Evolutionary conservation across 2,797 vertebrate species (phyloP).

Genomic region (Betta splendens): DNA sequence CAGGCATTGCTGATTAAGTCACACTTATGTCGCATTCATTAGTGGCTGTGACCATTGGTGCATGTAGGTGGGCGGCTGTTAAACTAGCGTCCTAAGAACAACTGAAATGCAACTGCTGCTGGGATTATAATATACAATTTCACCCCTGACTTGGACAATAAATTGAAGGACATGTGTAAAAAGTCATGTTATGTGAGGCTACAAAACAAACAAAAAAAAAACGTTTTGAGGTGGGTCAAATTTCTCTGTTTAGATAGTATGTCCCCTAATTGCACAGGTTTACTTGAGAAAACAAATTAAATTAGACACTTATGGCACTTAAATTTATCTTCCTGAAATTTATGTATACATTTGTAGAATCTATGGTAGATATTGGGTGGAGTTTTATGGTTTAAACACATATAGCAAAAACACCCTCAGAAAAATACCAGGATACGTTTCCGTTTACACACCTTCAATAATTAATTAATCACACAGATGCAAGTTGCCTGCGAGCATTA

Average conservation of each 20-base stretch:
- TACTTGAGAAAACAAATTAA: not conserved
- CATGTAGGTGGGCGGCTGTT: constrained; percentile 36
- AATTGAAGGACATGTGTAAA: constrained; percentile 11
- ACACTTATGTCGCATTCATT: constrained; percentile 62
- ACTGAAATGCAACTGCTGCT: constrained; percentile 22
- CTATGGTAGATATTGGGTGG: too few species aligned
- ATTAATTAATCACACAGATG: not conserved
- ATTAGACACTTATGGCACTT: too few species aligned
- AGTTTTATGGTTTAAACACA: constrained; percentile 7
- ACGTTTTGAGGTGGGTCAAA: not conserved
- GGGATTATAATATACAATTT: constrained; percentile 20
- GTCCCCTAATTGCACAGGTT: not conserved
- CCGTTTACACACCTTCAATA: not conserved
- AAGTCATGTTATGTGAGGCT: constrained; percentile 4
- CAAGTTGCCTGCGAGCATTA: not conserved
- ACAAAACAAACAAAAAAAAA: constrained; percentile 5
- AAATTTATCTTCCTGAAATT: too few species aligned
- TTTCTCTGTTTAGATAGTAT: not conserved
- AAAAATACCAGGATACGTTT: not conserved
- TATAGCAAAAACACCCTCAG: not conserved
- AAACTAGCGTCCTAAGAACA: constrained; percentile 14
- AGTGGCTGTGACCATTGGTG: constrained; percentile 42
- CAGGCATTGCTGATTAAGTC: constrained; percentile 70
- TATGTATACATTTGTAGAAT: not conserved
- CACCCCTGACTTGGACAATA: constrained; percentile 24